Percentiles rank a stretch among this genome's conserved stretches.
Evolutionary conservation across 37 sponge, comb jelly and placozoan genomes (phyloP).

Genomic region (Cladorhizidae sp.): DNA sequence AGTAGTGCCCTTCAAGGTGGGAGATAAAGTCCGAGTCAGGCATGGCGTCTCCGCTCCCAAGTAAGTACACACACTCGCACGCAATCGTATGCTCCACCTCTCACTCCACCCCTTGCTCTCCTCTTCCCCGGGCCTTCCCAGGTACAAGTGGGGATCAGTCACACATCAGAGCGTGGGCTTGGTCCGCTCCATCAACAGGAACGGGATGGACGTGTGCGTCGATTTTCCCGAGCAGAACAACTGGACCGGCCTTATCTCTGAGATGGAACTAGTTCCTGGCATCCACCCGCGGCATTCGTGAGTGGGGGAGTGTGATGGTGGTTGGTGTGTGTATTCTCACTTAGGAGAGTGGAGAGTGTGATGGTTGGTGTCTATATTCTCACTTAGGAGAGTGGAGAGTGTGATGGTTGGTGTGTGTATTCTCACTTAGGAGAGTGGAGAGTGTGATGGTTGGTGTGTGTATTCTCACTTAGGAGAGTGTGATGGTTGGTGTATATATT

Average conservation of each 20-base stretch:
- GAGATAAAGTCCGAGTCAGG: constrained; percentile 80
- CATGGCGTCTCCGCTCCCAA: constrained; percentile 65
- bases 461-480: no score
- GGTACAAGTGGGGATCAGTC: constrained; percentile 97
- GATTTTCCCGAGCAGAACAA: constrained; percentile 94
- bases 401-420: constrained; percentile 8
- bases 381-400: not conserved
- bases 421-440: no score
- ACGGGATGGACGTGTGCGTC: constrained; percentile 85
- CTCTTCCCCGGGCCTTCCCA: constrained; percentile 23
- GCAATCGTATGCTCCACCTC: not conserved
- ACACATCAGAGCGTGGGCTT: constrained; percentile 86
- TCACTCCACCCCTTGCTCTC: not conserved
- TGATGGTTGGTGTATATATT: no score
- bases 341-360: no score
- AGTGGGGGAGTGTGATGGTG: not conserved
- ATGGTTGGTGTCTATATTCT: constrained; percentile 5
- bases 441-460: not conserved
- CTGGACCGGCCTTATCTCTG: constrained; percentile 94
- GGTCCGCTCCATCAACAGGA: constrained; percentile 75
- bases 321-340: constrained; percentile 4
- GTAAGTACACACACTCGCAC: constrained; percentile 23
- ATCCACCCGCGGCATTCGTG: constrained; percentile 73
- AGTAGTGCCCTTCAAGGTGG: constrained; percentile 52
- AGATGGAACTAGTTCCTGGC: constrained; percentile 93